Evolutionary conservation across 2,113 vertebrate species (phyloP).

Genomic region (Malurus melanocephalus): DNA sequence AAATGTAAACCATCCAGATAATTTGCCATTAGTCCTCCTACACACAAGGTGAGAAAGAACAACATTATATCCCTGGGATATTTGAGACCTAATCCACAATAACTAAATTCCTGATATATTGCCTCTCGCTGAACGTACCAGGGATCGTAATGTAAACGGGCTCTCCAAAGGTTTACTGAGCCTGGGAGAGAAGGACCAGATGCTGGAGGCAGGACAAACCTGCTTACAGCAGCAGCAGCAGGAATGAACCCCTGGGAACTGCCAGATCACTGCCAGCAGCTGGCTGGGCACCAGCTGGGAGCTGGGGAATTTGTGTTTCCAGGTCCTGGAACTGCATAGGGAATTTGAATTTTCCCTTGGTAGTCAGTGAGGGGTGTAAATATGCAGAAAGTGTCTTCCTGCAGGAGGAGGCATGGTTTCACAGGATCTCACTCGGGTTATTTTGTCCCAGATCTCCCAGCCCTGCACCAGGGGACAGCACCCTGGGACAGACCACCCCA

Average conservation of each 20-base stretch:
- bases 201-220: conserved; percentile 30
- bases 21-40: conserved; percentile 60
- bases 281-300: background rate
- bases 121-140: conserved; percentile 16
- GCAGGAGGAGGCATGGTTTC: background rate
- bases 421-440: accelerated
- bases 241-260: background rate
- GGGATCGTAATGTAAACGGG: conserved; percentile 55
- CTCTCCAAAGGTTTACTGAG: conserved; percentile 54
- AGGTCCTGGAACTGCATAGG: background rate
- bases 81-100: conserved; percentile 52
- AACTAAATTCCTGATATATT: conserved; percentile 59
- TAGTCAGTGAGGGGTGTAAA: background rate
- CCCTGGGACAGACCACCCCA: accelerated
- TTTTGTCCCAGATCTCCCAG: background rate
- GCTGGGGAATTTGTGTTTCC: background rate
- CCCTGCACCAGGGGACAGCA: accelerated
- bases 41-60: conserved; percentile 53
- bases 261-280: background rate
- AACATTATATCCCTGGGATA: conserved; percentile 27
- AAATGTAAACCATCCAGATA: conserved; percentile 72
- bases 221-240: background rate
- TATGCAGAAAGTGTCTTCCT: background rate
- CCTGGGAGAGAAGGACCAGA: conserved; percentile 57
- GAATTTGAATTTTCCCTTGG: background rate